A percentile compares a stretch with the other conserved stretches of the same genome.
phyloP scores from a whole-genome alignment of 2,113 vertebrate species.

The Heteronetta atricapilla region DNA sequence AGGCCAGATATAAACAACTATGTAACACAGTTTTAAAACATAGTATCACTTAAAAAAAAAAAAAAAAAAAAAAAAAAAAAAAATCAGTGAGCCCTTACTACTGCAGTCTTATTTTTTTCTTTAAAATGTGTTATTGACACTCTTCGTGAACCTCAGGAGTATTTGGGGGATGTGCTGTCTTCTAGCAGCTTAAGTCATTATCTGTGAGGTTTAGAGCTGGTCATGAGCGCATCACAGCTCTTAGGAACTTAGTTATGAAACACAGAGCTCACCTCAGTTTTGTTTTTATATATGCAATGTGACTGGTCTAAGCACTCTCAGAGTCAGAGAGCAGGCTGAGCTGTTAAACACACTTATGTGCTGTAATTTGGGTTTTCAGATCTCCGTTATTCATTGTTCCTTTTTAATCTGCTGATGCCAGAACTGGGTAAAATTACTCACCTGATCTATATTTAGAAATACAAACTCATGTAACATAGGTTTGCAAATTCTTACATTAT shows the following conservation, averaged over 20 bases:
- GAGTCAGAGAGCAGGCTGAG: not conserved
- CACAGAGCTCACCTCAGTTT: not conserved
- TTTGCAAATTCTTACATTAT: not conserved
- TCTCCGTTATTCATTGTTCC: not conserved
- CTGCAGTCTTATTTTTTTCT: not conserved
- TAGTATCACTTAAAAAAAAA: not conserved
- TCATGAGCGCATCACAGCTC: not conserved
- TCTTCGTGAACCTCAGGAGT: not conserved
- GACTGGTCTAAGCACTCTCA: not conserved
- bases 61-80: constrained; percentile 10
- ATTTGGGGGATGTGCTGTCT: not conserved
- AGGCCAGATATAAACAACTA: not conserved
- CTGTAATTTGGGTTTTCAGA: not conserved
- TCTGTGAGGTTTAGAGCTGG: not conserved
- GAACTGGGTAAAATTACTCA: not conserved
- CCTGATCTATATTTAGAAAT: not conserved
- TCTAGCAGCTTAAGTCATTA: not conserved
- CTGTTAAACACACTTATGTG: not conserved
- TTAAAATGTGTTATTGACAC: not conserved
- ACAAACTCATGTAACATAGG: not conserved
- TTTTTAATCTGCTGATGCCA: not conserved
- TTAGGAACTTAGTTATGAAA: not conserved
- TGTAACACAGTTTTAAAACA: not conserved
- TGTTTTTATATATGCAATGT: not conserved
- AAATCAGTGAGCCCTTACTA: not conserved